Evolutionary conservation across 23 tunicate species (phyloP), one percentile per base, ranked within the genome.

Genomic region (Trididemnum clinides): DNA sequence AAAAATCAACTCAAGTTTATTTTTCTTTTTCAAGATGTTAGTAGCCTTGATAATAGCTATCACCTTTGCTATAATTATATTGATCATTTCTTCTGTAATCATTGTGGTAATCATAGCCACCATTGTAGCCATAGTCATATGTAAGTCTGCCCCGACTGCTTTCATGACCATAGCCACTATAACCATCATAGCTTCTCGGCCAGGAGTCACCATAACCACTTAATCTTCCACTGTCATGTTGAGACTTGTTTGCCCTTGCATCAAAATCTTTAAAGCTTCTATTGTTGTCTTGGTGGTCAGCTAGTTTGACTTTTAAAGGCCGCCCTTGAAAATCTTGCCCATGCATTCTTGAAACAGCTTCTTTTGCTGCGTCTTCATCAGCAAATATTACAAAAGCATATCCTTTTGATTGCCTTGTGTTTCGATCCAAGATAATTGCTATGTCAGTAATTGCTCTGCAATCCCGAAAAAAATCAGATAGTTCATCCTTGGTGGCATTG

Each of bases 381-480:
- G 28, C 51, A 63, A 81, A 81, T 7, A 64, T 81, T n/a, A 81
- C 35, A 50, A 81, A 81, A 7, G 85, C 85, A 81, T 62, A 81
- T 6, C 85, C 85, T 64, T 64, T 81, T 33, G 85, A 81, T 1
- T 75, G 74, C 1, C 85, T 2, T 1, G 74, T 62, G 32, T 81
- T 18, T 10, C 75, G 51, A 64, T 81, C 85, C 2, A 62, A 20
- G 1, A 81, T 64, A 33, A 81, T 63, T 19, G 85, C 85, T 18
- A 62, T 51, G 22, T 62, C 85, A 10, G 2, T 2, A 62, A 81
- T 50, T 23, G 51, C 74, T 62, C 34, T 50, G 20, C 74, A 62
- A 6, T 63, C 73, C 19, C 63, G 10, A 63, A 81, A 81, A 23
- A 81, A 81, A 15, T 34, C 75, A 33, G 26, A 25, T 2, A 81